Percentiles rank a stretch among this genome's conserved stretches.
phyloP scores from a whole-genome alignment of 2,888 invertebrate genomes.

The Philopedon plagiatum region DNA sequence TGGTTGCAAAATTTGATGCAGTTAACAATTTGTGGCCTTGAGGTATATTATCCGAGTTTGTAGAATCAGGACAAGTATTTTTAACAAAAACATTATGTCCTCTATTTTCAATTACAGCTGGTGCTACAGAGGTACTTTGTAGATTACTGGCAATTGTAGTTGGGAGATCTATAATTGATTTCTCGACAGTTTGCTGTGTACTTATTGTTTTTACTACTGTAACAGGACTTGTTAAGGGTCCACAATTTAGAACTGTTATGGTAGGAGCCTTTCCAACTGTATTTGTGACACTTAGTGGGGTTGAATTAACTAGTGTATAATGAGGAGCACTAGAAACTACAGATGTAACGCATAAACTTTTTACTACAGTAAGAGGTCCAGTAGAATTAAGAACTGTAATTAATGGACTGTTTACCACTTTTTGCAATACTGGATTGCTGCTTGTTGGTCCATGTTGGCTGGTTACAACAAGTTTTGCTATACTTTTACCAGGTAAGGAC shows the following conservation, averaged over 20 bases:
- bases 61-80: slow-evolving; percentile 60
- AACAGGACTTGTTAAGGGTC: slow-evolving; percentile 59
- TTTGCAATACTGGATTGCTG: slow-evolving; percentile 58
- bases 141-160: slow-evolving; percentile 19
- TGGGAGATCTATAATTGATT: slow-evolving; percentile 9
- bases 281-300: slow-evolving; percentile 63
- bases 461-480: slow-evolving; percentile 60
- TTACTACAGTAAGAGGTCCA: slow-evolving; percentile 66
- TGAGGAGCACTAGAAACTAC: slow-evolving; percentile 58
- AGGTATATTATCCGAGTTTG: slow-evolving; percentile 59
- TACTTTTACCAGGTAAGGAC: slow-evolving; percentile 51
- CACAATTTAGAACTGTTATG: slow-evolving; percentile 64
- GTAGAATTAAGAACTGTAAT: slow-evolving; percentile 67
- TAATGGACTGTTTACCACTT: slow-evolving; percentile 63
- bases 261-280: slow-evolving; percentile 62
- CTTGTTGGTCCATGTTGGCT: slow-evolving; percentile 52
- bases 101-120: slow-evolving; percentile 60
- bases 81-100: slow-evolving; percentile 68
- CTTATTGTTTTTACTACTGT: slow-evolving; percentile 64
- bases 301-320: slow-evolving; percentile 65
- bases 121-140: slow-evolving; percentile 39
- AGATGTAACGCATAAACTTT: slow-evolving; percentile 64
- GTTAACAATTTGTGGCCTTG: slow-evolving; percentile 66
- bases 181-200: slow-evolving; percentile 43
- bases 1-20: slow-evolving; percentile 64